A percentile compares a stretch with the other conserved stretches of the same genome.
These are phyloP conservation scores for Cistogaster globosa DNA, from an alignment of 2,888 invertebrate species.

Conservation along the genomic window DNA sequence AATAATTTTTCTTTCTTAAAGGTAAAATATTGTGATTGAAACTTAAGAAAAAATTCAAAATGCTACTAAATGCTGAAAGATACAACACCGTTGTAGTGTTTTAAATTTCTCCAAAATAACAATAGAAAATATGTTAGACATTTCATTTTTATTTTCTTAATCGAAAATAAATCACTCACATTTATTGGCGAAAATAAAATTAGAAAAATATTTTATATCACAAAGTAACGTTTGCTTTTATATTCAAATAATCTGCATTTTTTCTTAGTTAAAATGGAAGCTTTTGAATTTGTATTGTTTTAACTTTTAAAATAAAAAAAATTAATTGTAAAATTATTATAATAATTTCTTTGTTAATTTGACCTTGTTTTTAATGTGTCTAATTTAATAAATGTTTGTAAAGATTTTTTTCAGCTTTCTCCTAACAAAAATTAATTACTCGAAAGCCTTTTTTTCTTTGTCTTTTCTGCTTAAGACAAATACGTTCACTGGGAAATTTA, in stretches of 20 bases:
- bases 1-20: too few species aligned
- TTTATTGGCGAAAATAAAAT: background rate
- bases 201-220: background rate
- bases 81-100: too few species aligned
- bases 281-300: background rate
- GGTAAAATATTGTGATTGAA: too few species aligned
- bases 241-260: background rate
- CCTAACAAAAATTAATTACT: background rate
- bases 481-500: background rate
- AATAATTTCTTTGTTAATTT: background rate
- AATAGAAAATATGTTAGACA: background rate
- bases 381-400: too few species aligned
- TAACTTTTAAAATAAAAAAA: background rate
- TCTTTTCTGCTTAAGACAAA: background rate
- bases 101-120: background rate
- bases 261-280: background rate
- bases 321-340: background rate
- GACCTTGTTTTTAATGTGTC: background rate
- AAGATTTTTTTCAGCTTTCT: slow-evolving; percentile 3
- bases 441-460: slow-evolving; percentile 3
- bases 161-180: background rate
- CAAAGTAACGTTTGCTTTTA: background rate
- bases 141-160: background rate
- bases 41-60: too few species aligned
- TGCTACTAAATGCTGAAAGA: too few species aligned